Evolutionary conservation across 2,797 vertebrate species (phyloP), one percentile per base, ranked within the genome.

Genomic region (Girardinus metallicus): DNA sequence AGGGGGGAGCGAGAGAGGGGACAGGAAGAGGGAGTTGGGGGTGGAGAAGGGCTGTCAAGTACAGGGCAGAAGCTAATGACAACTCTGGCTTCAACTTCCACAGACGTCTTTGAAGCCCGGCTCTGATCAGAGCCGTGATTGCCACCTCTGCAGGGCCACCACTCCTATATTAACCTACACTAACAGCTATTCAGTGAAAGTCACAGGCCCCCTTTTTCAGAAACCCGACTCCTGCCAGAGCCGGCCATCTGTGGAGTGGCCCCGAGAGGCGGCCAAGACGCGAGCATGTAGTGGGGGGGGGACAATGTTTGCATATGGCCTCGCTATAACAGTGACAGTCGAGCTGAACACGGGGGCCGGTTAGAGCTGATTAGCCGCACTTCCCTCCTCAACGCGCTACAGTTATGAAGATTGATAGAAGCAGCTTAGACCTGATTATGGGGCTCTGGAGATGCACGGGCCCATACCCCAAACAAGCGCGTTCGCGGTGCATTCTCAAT

Each of bases 361-460:
- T 94, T 94, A 93, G 89, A 89, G 89, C 90, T 92, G 93, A 94
- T 95, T 94, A 95, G 93, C 91, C 88, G 90, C 84, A 93, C 92
- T 93, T 93, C 87, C 91, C 91, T 92, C 91, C 87, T 91, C 93
- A 92, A 90, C 89, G 89, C 89, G 87, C 86, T 90, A 92, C 92
- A 89, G 91, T 95, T 93, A 95, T 95, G 94, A 94, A 95, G 94
- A 96, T 94, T 93, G 94, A 96, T 95, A 95, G 94, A 92, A 92
- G 93, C 91, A 91, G 92, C 93, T 95, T 94, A 94, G 89, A 90
- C 92, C 91, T 93, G 92, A 93, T 94, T 92, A 94, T 93, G 87
- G 91, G 92, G 86, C 94, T 90, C 93, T 79, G 84, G 94, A 94
- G 95, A 93, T 90, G 91, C 91, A 94, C 87, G 90, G 93, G 92